A percentile compares a stretch with the other conserved stretches of the same genome.
Conservation (phyloP, 1,140 invertebrate genomes). For the Mamestra configurata region DNA sequence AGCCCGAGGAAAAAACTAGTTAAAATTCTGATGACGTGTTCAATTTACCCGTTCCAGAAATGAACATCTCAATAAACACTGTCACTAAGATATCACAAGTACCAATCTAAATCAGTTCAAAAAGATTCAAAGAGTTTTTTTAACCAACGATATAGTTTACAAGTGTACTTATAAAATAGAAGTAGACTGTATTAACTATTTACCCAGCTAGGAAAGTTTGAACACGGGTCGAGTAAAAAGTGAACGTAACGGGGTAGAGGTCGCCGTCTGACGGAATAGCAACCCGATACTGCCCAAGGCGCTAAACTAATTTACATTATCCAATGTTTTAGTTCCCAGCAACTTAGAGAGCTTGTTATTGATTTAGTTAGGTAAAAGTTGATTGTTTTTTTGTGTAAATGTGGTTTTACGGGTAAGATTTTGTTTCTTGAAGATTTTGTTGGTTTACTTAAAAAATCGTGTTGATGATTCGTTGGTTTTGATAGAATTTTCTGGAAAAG, state of each 20-base stretch:
- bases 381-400: neutral
- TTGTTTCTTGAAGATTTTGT: neutral
- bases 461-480: neutral
- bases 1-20: no score
- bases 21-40: no score
- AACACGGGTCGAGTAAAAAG: conserved; percentile 15
- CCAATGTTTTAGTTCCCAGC: conserved; percentile 21
- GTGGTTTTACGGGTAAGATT: neutral
- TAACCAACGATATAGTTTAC: neutral
- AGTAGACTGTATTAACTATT: conserved; percentile 14
- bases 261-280: conserved; percentile 22
- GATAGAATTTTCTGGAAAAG: neutral
- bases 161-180: conserved; percentile 10
- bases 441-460: neutral
- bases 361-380: neutral
- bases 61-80: no score
- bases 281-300: conserved; percentile 19
- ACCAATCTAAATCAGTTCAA: neutral
- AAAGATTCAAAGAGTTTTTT: neutral
- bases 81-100: no score
- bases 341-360: conserved; percentile 11
- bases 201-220: conserved; percentile 16
- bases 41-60: no score
- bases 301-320: conserved; percentile 36
- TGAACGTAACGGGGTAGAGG: neutral